A percentile compares a stretch with the other conserved stretches of the same genome.
phyloP scores from a whole-genome alignment of 2,888 invertebrate species.

The Furcula furcula region DNA sequence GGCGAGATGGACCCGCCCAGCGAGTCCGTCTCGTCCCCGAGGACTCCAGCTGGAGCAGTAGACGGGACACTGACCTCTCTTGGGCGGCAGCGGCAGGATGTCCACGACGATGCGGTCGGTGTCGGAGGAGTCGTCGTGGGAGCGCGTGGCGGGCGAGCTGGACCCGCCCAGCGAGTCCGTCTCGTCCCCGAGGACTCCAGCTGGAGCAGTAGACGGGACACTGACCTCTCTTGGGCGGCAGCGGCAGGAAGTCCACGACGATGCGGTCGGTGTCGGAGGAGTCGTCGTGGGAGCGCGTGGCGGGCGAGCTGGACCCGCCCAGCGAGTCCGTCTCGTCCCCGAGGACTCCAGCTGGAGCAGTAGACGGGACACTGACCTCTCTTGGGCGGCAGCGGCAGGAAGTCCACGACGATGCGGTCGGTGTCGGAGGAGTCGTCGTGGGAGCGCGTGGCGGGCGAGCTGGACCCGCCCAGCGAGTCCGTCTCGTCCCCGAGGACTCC shows the following conservation, averaged over 20 bases:
- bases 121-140: constrained; percentile 61
- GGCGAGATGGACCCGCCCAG: no score
- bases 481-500: no score
- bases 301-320: no score
- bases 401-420: constrained; percentile 60
- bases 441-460: constrained; percentile 44
- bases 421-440: constrained; percentile 63
- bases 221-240: constrained; percentile 35
- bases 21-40: no score
- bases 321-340: no score
- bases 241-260: constrained; percentile 55
- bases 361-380: constrained; percentile 45
- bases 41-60: no score
- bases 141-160: no score
- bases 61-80: no score
- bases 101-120: constrained; percentile 60
- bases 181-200: no score
- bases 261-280: constrained; percentile 62
- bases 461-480: constrained; percentile 62
- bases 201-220: no score
- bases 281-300: constrained; percentile 60
- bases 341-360: no score
- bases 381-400: constrained; percentile 59
- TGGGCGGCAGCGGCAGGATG: constrained; percentile 54
- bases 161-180: no score